phyloP scores from a whole-genome alignment of 2,113 vertebrate genomes.

The Podarcis cretensis region DNA sequence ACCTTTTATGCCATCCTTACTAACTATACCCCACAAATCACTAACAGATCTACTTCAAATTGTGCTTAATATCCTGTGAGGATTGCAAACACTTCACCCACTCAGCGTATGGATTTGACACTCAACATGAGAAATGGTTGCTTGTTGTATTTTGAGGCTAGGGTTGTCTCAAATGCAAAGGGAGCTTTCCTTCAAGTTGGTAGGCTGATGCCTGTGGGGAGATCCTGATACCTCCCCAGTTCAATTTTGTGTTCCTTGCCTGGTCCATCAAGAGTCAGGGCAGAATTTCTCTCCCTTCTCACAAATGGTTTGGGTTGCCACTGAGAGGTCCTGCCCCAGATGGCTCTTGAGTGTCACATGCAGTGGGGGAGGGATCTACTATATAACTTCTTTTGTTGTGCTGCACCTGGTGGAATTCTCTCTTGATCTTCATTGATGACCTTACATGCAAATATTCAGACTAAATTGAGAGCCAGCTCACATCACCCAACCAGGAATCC shows the following conservation, averaged over 20 bases:
- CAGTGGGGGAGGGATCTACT: background rate
- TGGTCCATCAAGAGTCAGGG: background rate
- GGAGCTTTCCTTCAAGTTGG: background rate
- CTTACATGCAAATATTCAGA: background rate
- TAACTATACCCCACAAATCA: slow-evolving; percentile 65
- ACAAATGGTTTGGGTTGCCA: background rate
- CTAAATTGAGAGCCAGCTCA: background rate
- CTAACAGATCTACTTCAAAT: slow-evolving; percentile 67
- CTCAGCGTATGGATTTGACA: slow-evolving; percentile 43
- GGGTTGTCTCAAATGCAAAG: background rate
- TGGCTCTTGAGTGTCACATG: background rate
- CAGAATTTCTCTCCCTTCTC: background rate
- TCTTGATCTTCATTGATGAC: background rate
- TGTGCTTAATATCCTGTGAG: slow-evolving; percentile 54
- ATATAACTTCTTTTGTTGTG: background rate
- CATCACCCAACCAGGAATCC: too few species aligned
- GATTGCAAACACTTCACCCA: slow-evolving; percentile 49
- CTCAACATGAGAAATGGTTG: background rate
- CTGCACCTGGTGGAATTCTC: background rate
- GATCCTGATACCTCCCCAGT: background rate
- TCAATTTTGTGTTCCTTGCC: background rate
- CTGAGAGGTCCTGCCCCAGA: background rate
- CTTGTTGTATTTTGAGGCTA: background rate
- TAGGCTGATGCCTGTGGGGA: background rate
- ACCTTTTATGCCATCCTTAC: slow-evolving; percentile 64